phyloP scores from a whole-genome alignment of 2,797 vertebrate species.

The Setipinna tenuifilis region DNA sequence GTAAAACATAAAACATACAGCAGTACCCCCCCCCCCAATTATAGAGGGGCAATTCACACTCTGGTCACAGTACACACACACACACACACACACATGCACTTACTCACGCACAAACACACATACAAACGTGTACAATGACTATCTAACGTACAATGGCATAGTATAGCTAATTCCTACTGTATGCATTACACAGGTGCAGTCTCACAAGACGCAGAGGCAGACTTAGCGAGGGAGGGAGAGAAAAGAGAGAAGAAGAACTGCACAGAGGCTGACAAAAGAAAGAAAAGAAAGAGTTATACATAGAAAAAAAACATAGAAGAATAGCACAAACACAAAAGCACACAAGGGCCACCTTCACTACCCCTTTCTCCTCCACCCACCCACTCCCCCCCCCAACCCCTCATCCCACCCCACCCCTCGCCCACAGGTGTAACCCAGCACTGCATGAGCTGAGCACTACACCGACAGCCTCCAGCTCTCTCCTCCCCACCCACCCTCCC shows the following conservation, averaged over 20 bases:
- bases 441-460: background rate
- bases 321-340: background rate
- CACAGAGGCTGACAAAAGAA: background rate
- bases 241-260: slow-evolving; percentile 29
- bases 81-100: no score
- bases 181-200: background rate
- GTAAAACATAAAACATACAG: no score
- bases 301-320: background rate
- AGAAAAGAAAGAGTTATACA: slow-evolving; percentile 29
- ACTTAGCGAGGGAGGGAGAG: slow-evolving; percentile 1
- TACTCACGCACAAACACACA: background rate
- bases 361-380: slow-evolving; percentile 8
- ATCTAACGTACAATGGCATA: background rate
- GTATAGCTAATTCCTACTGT: background rate
- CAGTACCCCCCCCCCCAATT: no score
- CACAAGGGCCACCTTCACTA: background rate
- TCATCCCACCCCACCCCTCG: no score
- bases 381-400: no score
- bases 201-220: background rate
- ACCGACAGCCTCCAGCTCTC: background rate
- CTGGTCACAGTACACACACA: no score
- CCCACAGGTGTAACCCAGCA: background rate
- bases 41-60: no score
- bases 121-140: background rate
- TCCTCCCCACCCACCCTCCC: no score